Evolutionary conservation across 2,797 vertebrate species (phyloP).

Genomic region (Gallinago nigripennis): DNA sequence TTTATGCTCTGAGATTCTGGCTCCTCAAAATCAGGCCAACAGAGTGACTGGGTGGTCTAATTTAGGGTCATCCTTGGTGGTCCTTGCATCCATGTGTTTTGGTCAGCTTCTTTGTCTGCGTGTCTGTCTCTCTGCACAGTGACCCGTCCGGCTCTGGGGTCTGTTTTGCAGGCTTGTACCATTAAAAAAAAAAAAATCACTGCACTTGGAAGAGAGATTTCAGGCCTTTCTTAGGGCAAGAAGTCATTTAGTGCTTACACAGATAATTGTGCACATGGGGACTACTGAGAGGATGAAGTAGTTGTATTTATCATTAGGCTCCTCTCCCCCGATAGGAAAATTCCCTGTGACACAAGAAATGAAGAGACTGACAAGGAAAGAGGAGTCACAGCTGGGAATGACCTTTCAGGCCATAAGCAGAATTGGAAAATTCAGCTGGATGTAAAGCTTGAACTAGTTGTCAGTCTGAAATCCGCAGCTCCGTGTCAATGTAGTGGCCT

Average conservation of each 20-base stretch:
- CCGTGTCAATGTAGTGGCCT: background rate
- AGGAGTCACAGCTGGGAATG: background rate
- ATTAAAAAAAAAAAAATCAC: background rate
- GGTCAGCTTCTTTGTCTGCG: background rate
- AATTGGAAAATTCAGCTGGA: background rate
- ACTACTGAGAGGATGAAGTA: background rate
- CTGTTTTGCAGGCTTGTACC: background rate
- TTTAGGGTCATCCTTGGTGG: slow-evolving; percentile 60
- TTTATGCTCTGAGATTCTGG: background rate
- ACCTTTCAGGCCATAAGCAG: background rate
- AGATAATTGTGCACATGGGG: background rate
- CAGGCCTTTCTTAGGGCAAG: background rate
- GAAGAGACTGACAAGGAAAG: background rate
- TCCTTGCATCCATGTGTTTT: slow-evolving; percentile 6
- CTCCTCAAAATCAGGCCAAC: background rate
- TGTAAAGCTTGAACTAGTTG: background rate
- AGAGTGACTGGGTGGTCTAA: slow-evolving; percentile 65
- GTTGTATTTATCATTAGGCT: background rate
- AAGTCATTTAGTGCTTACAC: background rate
- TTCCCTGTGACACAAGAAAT: background rate
- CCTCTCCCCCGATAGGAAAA: background rate
- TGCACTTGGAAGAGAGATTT: background rate
- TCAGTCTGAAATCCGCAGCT: background rate
- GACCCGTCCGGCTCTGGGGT: background rate
- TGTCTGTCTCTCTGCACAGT: background rate